Conservation (phyloP, 2,888 invertebrate species). For the Chaetogeoica ovagalla region DNA sequence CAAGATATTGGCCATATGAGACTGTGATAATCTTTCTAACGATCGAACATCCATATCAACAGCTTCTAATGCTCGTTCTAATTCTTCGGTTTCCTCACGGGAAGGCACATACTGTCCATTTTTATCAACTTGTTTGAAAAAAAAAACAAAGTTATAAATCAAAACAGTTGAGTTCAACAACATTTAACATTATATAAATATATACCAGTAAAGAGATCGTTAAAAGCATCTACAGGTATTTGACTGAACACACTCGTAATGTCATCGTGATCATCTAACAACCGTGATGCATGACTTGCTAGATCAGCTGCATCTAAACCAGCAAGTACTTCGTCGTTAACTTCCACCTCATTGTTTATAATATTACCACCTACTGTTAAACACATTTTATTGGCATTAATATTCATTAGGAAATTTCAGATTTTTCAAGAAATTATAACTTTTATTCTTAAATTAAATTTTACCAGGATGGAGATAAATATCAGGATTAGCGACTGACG, state of each 20-base stretch:
- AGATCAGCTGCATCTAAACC: slow-evolving; percentile 63
- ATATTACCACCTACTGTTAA: slow-evolving; percentile 32
- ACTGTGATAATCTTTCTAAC: slow-evolving; percentile 69
- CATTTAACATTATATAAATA: slow-evolving; percentile 11
- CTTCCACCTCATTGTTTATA: slow-evolving; percentile 58
- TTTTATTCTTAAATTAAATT: not conserved
- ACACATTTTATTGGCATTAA: not conserved
- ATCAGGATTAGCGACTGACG: slow-evolving; percentile 43
- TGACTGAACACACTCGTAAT: slow-evolving; percentile 78
- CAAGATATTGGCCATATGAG: slow-evolving; percentile 57
- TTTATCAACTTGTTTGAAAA: slow-evolving; percentile 64
- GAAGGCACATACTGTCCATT: slow-evolving; percentile 74
- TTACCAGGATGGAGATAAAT: slow-evolving; percentile 49
- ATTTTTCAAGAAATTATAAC: not conserved
- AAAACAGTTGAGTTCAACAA: not conserved
- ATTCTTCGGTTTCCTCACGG: slow-evolving; percentile 82
- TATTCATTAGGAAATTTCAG: not conserved
- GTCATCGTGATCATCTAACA: slow-evolving; percentile 74
- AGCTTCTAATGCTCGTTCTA: slow-evolving; percentile 81
- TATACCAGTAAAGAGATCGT: slow-evolving; percentile 76
- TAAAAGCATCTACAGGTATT: slow-evolving; percentile 79
- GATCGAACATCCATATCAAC: slow-evolving; percentile 68
- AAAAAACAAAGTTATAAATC: slow-evolving; percentile 9
- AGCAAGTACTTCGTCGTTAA: slow-evolving; percentile 65
- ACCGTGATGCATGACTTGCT: slow-evolving; percentile 62